Conservation (phyloP, 2,888 invertebrate species). For the Gari tellinella region DNA sequence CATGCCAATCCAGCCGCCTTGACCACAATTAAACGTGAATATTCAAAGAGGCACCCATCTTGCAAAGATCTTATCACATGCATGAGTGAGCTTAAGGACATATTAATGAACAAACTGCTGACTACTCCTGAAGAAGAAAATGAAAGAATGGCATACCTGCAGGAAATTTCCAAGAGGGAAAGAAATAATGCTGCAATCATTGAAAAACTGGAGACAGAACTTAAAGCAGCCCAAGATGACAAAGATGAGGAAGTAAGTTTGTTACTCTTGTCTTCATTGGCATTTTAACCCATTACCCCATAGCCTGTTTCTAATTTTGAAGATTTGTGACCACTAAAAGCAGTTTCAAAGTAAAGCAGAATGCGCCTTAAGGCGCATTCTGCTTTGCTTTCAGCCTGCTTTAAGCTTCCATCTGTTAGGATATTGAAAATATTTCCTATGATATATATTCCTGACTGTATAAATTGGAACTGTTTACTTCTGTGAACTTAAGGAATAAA, state of each 20-base stretch:
- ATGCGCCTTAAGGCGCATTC: too few relatives aligned
- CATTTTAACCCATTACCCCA: too few relatives aligned
- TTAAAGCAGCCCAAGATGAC: slow-evolving; percentile 80
- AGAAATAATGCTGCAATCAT: slow-evolving; percentile 81
- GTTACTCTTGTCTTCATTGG: too few relatives aligned
- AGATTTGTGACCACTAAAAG: too few relatives aligned
- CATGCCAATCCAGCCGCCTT: slow-evolving; percentile 77
- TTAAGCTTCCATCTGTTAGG: too few relatives aligned
- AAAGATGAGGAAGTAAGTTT: slow-evolving; percentile 82
- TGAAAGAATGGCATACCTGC: slow-evolving; percentile 81
- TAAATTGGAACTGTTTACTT: too few relatives aligned
- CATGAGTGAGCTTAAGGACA: slow-evolving; percentile 80
- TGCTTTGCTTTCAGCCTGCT: too few relatives aligned
- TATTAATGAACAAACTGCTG: slow-evolving; percentile 81
- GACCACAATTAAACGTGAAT: slow-evolving; percentile 70
- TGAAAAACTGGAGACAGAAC: slow-evolving; percentile 81
- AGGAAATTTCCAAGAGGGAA: slow-evolving; percentile 80
- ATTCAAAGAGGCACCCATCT: slow-evolving; percentile 44
- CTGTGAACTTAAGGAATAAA: too few relatives aligned
- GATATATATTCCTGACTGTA: too few relatives aligned
- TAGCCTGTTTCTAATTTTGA: too few relatives aligned
- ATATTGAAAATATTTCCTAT: too few relatives aligned
- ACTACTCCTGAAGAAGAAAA: slow-evolving; percentile 83
- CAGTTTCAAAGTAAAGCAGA: too few relatives aligned
- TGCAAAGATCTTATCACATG: slow-evolving; percentile 65